Percentiles rank a stretch among this genome's conserved stretches.
These are phyloP conservation scores for Drosophila conformis DNA, from an alignment of 2,888 invertebrate genomes.

Conservation along the genomic window DNA sequence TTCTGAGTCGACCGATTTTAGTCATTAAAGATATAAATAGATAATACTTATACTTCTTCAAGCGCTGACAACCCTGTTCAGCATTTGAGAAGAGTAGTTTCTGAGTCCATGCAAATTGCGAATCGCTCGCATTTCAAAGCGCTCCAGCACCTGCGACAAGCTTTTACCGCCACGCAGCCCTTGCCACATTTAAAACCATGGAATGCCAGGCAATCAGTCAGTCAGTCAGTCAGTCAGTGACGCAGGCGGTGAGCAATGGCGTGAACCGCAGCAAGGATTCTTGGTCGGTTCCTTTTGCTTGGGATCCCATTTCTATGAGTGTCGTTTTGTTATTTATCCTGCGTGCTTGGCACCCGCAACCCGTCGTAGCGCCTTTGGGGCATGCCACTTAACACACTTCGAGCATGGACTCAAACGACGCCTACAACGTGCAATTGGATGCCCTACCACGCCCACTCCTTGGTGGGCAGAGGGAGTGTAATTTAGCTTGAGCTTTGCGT, in stretches of 20 bases:
- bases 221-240: not conserved
- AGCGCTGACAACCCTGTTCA: constrained; percentile 42
- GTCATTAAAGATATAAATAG: not conserved
- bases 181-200: constrained; percentile 17
- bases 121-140: constrained; percentile 57
- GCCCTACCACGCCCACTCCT: constrained; percentile 38
- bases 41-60: not conserved
- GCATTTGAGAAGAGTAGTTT: not conserved
- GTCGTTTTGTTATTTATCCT: constrained; percentile 76
- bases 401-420: constrained; percentile 37
- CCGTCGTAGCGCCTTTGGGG: constrained; percentile 56
- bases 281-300: constrained; percentile 1
- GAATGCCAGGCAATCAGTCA: constrained; percentile 3
- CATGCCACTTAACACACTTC: constrained; percentile 73
- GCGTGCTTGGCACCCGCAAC: constrained; percentile 46
- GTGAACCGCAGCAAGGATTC: not conserved
- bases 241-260: not conserved
- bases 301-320: constrained; percentile 54
- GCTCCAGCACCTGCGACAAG: constrained; percentile 59
- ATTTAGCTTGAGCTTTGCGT: constrained; percentile 61
- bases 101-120: constrained; percentile 63
- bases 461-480: constrained; percentile 36
- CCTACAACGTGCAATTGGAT: constrained; percentile 35
- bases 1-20: not conserved
- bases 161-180: constrained; percentile 46